Evolutionary conservation across 2,888 invertebrate genomes (phyloP).

Genomic region (Philopedon plagiatum): DNA sequence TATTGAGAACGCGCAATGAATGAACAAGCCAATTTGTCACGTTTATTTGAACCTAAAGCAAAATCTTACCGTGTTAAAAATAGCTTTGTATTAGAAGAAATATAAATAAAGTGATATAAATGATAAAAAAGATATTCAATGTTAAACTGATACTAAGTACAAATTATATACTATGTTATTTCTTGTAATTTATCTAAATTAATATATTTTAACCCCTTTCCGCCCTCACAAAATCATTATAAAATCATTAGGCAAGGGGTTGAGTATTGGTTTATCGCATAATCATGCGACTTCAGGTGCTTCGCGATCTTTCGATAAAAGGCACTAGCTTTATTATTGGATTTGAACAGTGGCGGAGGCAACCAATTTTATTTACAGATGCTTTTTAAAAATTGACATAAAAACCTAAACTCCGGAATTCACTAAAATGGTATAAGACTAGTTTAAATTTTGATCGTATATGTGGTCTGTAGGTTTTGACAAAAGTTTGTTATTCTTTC

Average conservation of each 20-base stretch:
- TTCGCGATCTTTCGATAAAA: slow-evolving; percentile 42
- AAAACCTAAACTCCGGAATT: too few relatives aligned
- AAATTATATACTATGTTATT: not conserved
- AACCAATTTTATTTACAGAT: not conserved
- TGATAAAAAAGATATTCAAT: not conserved
- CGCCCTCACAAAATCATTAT: slow-evolving; percentile 49
- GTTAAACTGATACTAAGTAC: too few relatives aligned
- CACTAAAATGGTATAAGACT: too few relatives aligned
- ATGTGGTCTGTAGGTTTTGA: too few relatives aligned
- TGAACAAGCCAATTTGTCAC: too few relatives aligned
- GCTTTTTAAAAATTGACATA: not conserved
- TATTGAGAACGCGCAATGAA: too few relatives aligned
- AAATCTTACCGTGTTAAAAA: too few relatives aligned
- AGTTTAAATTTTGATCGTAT: too few relatives aligned
- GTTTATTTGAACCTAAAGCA: too few relatives aligned
- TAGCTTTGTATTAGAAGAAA: too few relatives aligned
- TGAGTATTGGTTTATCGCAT: slow-evolving; percentile 44
- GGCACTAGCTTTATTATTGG: slow-evolving; percentile 45
- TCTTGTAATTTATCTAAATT: slow-evolving; percentile 29
- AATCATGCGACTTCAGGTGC: slow-evolving; percentile 49
- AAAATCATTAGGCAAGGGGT: slow-evolving; percentile 55
- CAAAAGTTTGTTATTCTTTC: too few relatives aligned
- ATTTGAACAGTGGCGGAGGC: slow-evolving; percentile 29
- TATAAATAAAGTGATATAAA: too few relatives aligned
- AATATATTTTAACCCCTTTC: slow-evolving; percentile 7